Percentiles rank a stretch among this genome's conserved stretches.
These are phyloP conservation scores for Glaucopsyche alexis DNA, from an alignment of 2,888 invertebrate species.

Conservation along the genomic window DNA sequence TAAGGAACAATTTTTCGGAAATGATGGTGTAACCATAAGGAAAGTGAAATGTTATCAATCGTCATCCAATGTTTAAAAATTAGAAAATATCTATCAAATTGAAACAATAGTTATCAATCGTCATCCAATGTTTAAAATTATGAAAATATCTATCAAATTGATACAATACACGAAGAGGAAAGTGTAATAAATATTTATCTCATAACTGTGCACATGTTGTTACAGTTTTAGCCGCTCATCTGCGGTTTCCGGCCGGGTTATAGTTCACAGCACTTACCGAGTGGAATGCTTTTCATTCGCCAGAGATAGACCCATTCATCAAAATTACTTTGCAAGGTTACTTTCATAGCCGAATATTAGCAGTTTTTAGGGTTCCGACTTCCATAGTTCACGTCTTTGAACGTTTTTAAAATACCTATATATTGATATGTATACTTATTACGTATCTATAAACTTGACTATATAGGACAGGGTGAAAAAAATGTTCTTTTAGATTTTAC, in stretches of 20 bases:
- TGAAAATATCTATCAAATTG: not conserved
- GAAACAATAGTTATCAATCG: not conserved
- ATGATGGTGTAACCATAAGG: too few relatives aligned
- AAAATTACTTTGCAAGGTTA: not conserved
- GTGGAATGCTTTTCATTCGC: conserved; percentile 23
- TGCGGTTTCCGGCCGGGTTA: conserved; percentile 44
- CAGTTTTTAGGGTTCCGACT: too few relatives aligned
- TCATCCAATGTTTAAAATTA: not conserved
- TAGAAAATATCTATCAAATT: not conserved
- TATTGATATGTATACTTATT: too few relatives aligned
- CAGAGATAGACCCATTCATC: not conserved
- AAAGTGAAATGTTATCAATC: too few relatives aligned
- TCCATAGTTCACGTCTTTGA: too few relatives aligned
- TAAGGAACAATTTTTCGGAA: too few relatives aligned
- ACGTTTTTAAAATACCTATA: too few relatives aligned
- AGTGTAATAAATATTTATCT: conserved; percentile 26
- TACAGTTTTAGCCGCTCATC: conserved; percentile 44
- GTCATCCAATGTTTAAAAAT: not conserved
- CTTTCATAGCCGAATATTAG: too few relatives aligned
- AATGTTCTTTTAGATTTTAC: too few relatives aligned
- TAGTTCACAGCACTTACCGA: conserved; percentile 34
- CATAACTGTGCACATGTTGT: conserved; percentile 35
- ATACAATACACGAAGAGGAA: conserved; percentile 13
- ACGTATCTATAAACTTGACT: too few relatives aligned
- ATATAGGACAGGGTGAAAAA: too few relatives aligned